Evolutionary conservation across 30 jellyfish, hydroid and myxozoan genomes (phyloP).

Genomic region (Nemopilema nomurai): DNA sequence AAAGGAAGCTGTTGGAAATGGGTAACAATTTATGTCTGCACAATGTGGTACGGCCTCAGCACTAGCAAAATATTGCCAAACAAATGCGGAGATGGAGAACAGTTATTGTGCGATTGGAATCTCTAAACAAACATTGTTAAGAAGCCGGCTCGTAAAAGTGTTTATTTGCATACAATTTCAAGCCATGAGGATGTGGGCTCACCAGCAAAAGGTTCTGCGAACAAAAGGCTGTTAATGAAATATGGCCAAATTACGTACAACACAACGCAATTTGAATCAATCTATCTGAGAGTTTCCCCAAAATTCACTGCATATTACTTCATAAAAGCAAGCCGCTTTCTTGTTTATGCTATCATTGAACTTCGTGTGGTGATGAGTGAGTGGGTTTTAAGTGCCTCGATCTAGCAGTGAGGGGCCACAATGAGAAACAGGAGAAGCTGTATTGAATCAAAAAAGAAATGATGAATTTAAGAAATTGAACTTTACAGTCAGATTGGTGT

Average conservation of each 20-base stretch:
- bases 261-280: neutral
- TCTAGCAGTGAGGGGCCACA: neutral
- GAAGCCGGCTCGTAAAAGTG: neutral
- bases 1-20: neutral
- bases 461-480: too few relatives aligned
- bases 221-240: neutral
- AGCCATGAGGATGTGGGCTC: neutral
- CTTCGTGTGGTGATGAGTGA: neutral
- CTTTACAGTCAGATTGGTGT: too few relatives aligned
- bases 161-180: neutral
- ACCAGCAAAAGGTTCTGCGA: neutral
- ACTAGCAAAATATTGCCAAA: neutral
- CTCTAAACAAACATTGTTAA: neutral
- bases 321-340: neutral
- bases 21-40: neutral
- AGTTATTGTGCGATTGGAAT: neutral
- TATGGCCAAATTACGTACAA: neutral
- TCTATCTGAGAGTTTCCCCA: neutral
- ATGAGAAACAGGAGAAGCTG: too few relatives aligned
- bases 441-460: too few relatives aligned
- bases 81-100: neutral
- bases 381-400: neutral
- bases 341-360: neutral
- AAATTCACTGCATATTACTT: neutral
- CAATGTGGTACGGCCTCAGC: neutral